Base-by-base conservation (phyloP, 2,113 vertebrate genomes). In the Rallus limicola region DNA sequence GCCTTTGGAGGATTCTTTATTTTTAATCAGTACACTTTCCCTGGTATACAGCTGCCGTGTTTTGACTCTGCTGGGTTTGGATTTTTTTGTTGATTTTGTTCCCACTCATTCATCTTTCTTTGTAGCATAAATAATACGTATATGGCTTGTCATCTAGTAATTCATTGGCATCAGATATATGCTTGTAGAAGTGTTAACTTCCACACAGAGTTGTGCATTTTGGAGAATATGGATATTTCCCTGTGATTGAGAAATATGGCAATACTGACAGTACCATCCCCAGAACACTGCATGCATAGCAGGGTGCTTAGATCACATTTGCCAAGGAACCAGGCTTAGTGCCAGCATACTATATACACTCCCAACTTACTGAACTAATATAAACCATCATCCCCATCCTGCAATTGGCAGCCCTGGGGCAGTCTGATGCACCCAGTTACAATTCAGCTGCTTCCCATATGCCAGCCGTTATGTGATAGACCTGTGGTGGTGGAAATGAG, bases 111-210 rank as follows among this genome's bases (percentile, higher is more conserved):
- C 76, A 77, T 93, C 69, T 68, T 67, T 56, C 23, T 86, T 93
- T 64, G 44, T 50, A 72, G 56, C 59, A 79, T 62, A 95, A 88
- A 60, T 92, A 90, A 95, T 65, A 36, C 34, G 81, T 65, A 69
- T 6, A 46, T 53, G 44, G 18, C 17, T 94, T 94, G 18, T 25
- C 44, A 90, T 68, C 59, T 71, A 92, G 80, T 56, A 88, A 92
- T 53, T 84, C 86, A 38, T 20, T 93, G 90, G 68, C 82, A 81
- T 83, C 76, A 75, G 63, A 92, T 8, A 62, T 12, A 76, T 69
- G 78, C 82, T 86, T 93, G 65, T 15, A 87, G 38, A 87, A 78
- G 72, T 84, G 77, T 92, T 92, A 96, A 81, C 65, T 96, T 95
- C 77, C 83, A 93, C 63, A 81, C 77, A 69, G 28, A 89, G 95